phyloP scores from a whole-genome alignment of 2,888 invertebrate species.

The Athetis lepigone region DNA sequence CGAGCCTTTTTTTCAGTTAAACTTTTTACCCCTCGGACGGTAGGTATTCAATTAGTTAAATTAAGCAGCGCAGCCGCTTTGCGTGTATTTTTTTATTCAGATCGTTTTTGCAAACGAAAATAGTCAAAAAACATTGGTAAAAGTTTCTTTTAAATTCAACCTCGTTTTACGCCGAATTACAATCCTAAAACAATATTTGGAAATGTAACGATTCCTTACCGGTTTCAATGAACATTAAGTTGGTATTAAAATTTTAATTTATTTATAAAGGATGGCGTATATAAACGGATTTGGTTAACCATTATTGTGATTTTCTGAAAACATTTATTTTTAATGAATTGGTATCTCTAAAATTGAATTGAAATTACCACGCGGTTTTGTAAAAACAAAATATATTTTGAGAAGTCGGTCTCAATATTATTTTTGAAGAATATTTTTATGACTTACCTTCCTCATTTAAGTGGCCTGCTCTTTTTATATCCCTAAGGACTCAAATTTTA shows the following conservation, averaged over 20 bases:
- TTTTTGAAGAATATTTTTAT: background rate
- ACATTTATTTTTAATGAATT: background rate
- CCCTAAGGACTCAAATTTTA: conserved; percentile 5
- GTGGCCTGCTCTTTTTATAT: background rate
- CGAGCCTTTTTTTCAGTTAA: conserved; percentile 53
- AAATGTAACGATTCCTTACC: conserved; percentile 9
- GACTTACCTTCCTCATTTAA: background rate
- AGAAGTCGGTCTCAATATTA: background rate
- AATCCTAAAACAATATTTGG: conserved; percentile 55
- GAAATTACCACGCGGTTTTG: background rate
- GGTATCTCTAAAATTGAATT: background rate
- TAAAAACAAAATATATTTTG: background rate
- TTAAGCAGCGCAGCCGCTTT: conserved; percentile 58
- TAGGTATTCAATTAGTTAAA: conserved; percentile 67
- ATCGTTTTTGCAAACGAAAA: conserved; percentile 38
- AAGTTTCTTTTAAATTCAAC: conserved; percentile 13
- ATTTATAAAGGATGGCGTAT: conserved; percentile 10
- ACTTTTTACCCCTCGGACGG: conserved; percentile 56
- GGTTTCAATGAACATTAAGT: background rate
- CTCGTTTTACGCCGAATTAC: conserved; percentile 22
- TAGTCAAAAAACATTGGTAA: conserved; percentile 18
- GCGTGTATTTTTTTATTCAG: conserved; percentile 25
- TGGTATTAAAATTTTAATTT: conserved; percentile 7
- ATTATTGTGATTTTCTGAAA: background rate
- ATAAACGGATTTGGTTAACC: background rate